These are phyloP conservation scores for Parus major DNA, from an alignment of 2,113 vertebrate species.

Conservation along the genomic window DNA sequence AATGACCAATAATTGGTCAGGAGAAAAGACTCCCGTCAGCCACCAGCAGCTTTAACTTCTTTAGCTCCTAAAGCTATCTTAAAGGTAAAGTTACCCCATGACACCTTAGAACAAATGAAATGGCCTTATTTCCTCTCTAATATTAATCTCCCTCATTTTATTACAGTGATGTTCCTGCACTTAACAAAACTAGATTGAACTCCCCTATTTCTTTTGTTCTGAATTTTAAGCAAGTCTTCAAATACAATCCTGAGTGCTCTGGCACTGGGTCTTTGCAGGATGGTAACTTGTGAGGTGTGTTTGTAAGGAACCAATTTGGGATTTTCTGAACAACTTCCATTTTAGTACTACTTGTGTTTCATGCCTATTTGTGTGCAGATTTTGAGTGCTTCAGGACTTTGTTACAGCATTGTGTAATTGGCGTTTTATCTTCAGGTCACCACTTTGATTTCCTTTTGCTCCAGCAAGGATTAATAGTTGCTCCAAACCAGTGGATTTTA, in stretches of 20 bases:
- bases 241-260: not conserved
- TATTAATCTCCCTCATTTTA: not conserved
- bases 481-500: not conserved
- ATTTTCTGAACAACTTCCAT: not conserved
- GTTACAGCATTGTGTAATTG: not conserved
- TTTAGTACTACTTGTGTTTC: not conserved
- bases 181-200: not conserved
- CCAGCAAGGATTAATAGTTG: not conserved
- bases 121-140: not conserved
- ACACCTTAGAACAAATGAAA: not conserved
- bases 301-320: not conserved
- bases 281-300: not conserved
- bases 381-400: not conserved
- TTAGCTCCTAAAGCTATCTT: too few species aligned
- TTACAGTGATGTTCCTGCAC: not conserved
- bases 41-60: too few species aligned
- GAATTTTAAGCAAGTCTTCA: not conserved
- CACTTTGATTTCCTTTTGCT: not conserved
- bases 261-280: not conserved
- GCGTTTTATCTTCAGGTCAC: not conserved
- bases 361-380: not conserved
- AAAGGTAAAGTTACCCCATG: too few species aligned
- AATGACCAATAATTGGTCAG: too few species aligned
- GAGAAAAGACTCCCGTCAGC: too few species aligned
- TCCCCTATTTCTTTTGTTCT: not conserved